Evolutionary conservation across 2,113 vertebrate genomes (phyloP), one percentile per base, ranked within the genome.

Genomic region (Axis porcinus): DNA sequence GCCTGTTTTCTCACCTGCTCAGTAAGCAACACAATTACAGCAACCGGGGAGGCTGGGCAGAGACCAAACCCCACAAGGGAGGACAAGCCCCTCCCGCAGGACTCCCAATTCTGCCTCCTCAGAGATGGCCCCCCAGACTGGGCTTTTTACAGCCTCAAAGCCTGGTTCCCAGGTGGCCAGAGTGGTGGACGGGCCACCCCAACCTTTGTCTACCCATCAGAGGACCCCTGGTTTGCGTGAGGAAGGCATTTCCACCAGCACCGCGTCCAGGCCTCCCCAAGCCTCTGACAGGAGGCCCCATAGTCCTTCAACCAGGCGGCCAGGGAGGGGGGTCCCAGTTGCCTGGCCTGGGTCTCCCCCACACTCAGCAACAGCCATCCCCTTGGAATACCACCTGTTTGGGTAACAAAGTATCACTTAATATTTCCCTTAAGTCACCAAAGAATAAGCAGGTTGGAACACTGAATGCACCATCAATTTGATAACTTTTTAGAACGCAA

Each of bases 221-320:
- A 92, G 27, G 47, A 95, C 25, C 85, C 76, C 58, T 1, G 6
- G 52, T 91, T 60, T 91, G 60, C 7, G 19, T 27, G 40, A 91
- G 50, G 47, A 96, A 93, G 33, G 64, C 30, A 8, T 78, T 96
- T 86, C 67, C 21, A 21, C 58, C 30, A 5, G 60, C 0, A 6
- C 58, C 33, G 33, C 76, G 52, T 57, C 93, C 19, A 14, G 57
- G 52, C 50, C 95, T 86, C 79, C 19, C 86, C 23, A 62, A 15
- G 5, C 19, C 8, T 30, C 78, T 96, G 95, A 95, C 86, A 43
- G 55, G 91, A 92, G 70, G 86, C 92, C 93, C 85, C 82, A 43
- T 15, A 52, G 43, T 36, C 54, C 91, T 92, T 93, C 36, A 76
- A 54, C 25, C 30, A 43, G 57, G 82, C 50, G 36, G 13, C 76